Evolutionary conservation across 1,140 invertebrate genomes (phyloP).

Genomic region (Solen grandis): DNA sequence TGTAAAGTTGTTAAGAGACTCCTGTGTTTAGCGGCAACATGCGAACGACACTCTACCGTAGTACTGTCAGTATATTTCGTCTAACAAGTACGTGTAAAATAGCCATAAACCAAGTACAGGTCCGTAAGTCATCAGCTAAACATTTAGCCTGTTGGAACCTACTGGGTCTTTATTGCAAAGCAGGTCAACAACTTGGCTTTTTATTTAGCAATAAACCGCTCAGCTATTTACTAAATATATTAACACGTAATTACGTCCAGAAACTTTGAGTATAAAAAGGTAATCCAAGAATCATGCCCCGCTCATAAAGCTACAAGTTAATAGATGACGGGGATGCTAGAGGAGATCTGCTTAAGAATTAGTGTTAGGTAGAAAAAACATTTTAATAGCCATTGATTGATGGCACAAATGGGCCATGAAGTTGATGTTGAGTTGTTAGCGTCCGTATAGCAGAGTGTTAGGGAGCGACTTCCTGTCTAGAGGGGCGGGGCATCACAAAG

Average conservation of each 20-base stretch:
- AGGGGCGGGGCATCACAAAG: neutral
- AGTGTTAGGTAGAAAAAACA: neutral
- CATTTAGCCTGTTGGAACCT: too few relatives aligned
- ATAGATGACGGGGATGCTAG: neutral
- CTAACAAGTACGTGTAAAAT: too few relatives aligned
- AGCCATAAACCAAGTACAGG: too few relatives aligned
- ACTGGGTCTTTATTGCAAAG: conserved; percentile 38
- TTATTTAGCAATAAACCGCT: conserved; percentile 23
- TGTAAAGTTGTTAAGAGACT: too few relatives aligned
- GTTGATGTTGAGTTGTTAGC: neutral
- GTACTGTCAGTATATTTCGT: too few relatives aligned
- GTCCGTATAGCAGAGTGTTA: neutral
- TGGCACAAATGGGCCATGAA: neutral
- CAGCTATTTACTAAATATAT: conserved; percentile 46
- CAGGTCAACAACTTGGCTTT: conserved; percentile 23
- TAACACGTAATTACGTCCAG: conserved; percentile 51
- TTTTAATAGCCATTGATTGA: neutral
- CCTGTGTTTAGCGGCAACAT: too few relatives aligned
- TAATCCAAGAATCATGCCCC: conserved; percentile 37
- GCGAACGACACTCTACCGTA: too few relatives aligned
- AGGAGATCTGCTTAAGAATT: neutral
- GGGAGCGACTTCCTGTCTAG: neutral
- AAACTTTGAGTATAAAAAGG: conserved; percentile 32
- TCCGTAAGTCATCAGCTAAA: too few relatives aligned
- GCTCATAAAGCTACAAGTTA: conserved; percentile 25